phyloP scores from a whole-genome alignment of 2,113 vertebrate genomes.

The Calonectris borealis region DNA sequence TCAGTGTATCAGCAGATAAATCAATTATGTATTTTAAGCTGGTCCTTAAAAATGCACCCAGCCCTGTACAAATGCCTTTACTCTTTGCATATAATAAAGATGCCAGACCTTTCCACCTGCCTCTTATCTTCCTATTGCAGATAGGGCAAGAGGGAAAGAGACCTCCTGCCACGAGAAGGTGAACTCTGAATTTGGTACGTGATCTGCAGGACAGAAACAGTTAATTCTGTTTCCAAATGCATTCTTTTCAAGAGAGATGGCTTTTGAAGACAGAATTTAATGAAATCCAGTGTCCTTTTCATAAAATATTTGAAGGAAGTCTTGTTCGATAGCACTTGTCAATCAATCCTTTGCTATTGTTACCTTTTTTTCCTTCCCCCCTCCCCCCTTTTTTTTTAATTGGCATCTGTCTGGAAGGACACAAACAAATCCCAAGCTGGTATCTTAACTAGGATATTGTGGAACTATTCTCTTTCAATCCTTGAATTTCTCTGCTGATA shows the following conservation, averaged over 20 bases:
- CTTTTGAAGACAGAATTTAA: slow-evolving; percentile 66
- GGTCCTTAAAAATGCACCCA: slow-evolving; percentile 2
- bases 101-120: not conserved
- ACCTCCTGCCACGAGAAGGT: not conserved
- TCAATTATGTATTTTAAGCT: slow-evolving; percentile 13
- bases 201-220: slow-evolving; percentile 39
- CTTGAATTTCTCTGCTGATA: not conserved
- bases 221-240: slow-evolving; percentile 42
- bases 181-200: not conserved
- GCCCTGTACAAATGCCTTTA: not conserved
- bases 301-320: slow-evolving; percentile 65
- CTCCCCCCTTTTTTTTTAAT: not conserved
- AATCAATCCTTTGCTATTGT: slow-evolving; percentile 59
- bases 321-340: slow-evolving; percentile 47
- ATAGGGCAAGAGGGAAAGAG: not conserved
- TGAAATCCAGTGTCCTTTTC: slow-evolving; percentile 67
- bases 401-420: slow-evolving; percentile 51
- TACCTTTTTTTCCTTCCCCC: not conserved
- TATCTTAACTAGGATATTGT: slow-evolving; percentile 44
- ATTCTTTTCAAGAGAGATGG: slow-evolving; percentile 40
- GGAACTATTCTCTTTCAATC: not conserved
- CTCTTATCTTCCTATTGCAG: slow-evolving; percentile 47
- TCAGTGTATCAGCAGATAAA: slow-evolving; percentile 9
- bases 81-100: not conserved
- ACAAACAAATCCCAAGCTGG: slow-evolving; percentile 55